Percentiles rank a stretch among this genome's conserved stretches.
Evolutionary conservation across 1,140 invertebrate species (phyloP).

Genomic region (Berghia stephanieae): DNA sequence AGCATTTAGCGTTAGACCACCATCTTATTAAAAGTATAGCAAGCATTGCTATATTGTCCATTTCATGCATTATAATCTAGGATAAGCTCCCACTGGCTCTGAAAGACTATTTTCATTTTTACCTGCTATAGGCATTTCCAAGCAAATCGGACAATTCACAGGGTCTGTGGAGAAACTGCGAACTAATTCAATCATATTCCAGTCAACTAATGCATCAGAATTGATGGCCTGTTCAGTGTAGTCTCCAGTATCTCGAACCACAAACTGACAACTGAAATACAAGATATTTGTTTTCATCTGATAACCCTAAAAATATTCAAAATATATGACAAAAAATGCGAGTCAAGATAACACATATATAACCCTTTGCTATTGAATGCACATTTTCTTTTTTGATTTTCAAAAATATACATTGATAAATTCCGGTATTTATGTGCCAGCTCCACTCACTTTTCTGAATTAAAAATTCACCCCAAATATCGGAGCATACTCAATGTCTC

Average conservation of each 20-base stretch:
- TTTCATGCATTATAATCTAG: not conserved
- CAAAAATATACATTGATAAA: too few species aligned
- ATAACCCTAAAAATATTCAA: not conserved
- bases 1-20: too few species aligned
- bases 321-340: not conserved
- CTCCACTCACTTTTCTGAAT: too few species aligned
- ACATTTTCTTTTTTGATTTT: too few species aligned
- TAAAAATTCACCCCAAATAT: too few species aligned
- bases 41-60: not conserved
- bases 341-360: too few species aligned
- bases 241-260: constrained; percentile 82
- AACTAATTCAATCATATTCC: constrained; percentile 91
- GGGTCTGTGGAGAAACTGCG: constrained; percentile 70
- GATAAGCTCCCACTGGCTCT: not conserved
- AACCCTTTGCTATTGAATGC: too few species aligned
- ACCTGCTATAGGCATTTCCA: constrained; percentile 75
- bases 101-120: not conserved
- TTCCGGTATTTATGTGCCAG: too few species aligned
- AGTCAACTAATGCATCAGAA: constrained; percentile 90
- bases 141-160: constrained; percentile 89
- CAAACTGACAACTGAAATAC: constrained; percentile 89
- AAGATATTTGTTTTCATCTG: too few species aligned
- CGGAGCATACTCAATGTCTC: too few species aligned
- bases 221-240: constrained; percentile 80
- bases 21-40: not conserved